Evolutionary conservation across 2,888 invertebrate species (phyloP).

Genomic region (Acanthoscelides obtectus): DNA sequence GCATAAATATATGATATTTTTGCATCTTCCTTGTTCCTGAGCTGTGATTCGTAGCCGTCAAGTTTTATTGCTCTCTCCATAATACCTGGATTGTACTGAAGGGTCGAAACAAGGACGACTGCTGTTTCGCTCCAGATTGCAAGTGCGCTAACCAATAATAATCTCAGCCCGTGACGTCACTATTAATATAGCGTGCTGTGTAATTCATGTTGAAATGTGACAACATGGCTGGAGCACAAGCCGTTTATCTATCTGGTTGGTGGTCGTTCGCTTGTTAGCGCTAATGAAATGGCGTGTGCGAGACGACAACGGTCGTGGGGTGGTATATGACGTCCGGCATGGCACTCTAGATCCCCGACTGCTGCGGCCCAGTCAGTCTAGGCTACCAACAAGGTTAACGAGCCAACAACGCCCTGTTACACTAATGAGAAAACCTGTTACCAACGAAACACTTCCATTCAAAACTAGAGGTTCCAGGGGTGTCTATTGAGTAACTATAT

Average conservation of each 20-base stretch:
- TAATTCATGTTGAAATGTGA: not conserved
- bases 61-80: no score
- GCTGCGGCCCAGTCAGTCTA: conserved; percentile 11
- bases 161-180: no score
- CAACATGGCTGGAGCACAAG: not conserved
- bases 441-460: not conserved
- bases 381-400: conserved; percentile 30
- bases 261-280: conserved; percentile 37
- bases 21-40: no score
- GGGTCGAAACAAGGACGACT: no score
- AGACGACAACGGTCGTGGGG: conserved; percentile 26
- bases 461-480: not conserved
- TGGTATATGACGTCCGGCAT: not conserved
- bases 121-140: no score
- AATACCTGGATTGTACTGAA: no score
- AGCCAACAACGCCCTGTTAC: conserved; percentile 44
- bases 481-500: no score
- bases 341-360: not conserved
- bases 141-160: no score
- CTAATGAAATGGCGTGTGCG: conserved; percentile 45
- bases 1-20: no score
- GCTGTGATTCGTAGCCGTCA: no score
- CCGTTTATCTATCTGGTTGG: not conserved
- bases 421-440: conserved; percentile 45
- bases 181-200: not conserved